These are phyloP conservation scores for Lagorchestes hirsutus DNA, from an alignment of 2,797 vertebrate genomes.

Conservation along the genomic window DNA sequence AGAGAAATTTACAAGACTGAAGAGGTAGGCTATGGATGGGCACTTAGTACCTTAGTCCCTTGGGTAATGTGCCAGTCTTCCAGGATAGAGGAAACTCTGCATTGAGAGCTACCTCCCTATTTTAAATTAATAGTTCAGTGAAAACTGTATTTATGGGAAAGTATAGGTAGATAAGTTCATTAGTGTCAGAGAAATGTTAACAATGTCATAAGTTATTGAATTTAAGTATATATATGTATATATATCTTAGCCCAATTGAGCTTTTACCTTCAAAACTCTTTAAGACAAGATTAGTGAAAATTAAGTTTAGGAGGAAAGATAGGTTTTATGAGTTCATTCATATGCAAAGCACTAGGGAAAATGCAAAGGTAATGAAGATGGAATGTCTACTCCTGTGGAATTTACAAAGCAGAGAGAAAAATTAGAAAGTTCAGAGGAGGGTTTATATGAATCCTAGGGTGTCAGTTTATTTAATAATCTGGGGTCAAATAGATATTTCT, in stretches of 20 bases:
- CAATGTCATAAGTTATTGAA: neutral
- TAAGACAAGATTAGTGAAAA: neutral
- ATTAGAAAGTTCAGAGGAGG: neutral
- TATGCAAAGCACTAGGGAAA: neutral
- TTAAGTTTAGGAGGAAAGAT: neutral
- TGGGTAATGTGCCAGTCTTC: neutral
- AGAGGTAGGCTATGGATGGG: neutral
- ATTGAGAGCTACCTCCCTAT: neutral
- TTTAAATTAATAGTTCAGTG: neutral
- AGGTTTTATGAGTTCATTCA: neutral
- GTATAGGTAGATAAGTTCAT: neutral
- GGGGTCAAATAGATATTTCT: neutral
- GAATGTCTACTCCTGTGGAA: neutral
- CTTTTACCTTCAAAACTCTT: neutral
- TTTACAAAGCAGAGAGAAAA: neutral
- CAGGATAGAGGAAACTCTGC: neutral
- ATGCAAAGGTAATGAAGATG: neutral
- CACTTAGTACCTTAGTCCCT: neutral
- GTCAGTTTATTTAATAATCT: neutral
- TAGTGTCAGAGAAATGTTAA: neutral
- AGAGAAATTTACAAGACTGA: neutral
- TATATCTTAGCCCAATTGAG: neutral
- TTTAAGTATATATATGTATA: neutral
- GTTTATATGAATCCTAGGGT: neutral
- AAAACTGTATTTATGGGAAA: neutral